phyloP scores from a whole-genome alignment of 2,888 invertebrate genomes.

The Hirtodrosophila trivittata region DNA sequence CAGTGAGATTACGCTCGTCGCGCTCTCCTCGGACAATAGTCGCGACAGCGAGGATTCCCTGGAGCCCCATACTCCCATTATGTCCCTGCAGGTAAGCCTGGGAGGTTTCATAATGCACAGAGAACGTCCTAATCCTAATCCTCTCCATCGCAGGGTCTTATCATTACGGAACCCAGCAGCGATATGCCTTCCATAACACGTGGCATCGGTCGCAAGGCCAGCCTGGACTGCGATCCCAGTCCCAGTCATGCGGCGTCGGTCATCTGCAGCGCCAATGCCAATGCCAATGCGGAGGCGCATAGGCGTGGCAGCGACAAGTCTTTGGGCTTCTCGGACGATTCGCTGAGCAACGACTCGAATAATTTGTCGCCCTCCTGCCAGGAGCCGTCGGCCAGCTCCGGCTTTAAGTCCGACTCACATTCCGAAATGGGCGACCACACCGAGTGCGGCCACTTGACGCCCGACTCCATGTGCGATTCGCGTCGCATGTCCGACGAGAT shows the following conservation, averaged over 20 bases:
- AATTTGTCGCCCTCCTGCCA: conserved; percentile 86
- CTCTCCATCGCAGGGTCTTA: conserved; percentile 60
- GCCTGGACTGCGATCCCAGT: conserved; percentile 86
- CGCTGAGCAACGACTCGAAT: conserved; percentile 88
- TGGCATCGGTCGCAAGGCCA: conserved; percentile 89
- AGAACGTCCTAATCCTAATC: background rate
- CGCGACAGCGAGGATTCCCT: conserved; percentile 88
- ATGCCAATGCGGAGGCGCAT: conserved; percentile 82
- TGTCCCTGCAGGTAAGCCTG: conserved; percentile 81
- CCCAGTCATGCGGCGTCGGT: conserved; percentile 32
- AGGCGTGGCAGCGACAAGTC: conserved; percentile 89
- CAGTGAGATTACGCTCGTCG: conserved; percentile 91
- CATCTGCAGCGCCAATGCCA: conserved; percentile 1
- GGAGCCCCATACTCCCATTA: conserved; percentile 85
- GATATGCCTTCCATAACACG: conserved; percentile 92
- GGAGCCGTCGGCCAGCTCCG: conserved; percentile 86
- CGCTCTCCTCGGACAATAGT: conserved; percentile 89
- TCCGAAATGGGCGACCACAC: conserved; percentile 86
- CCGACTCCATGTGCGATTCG: conserved; percentile 83
- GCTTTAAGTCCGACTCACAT: conserved; percentile 85
- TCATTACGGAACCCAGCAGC: conserved; percentile 84
- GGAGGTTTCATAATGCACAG: too few relatives aligned
- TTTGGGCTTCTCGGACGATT: conserved; percentile 89
- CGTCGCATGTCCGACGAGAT: conserved; percentile 84
- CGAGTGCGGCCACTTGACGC: conserved; percentile 82